These are phyloP conservation scores for Caprella mutica DNA, from an alignment of 2,888 invertebrate genomes.

Conservation along the genomic window DNA sequence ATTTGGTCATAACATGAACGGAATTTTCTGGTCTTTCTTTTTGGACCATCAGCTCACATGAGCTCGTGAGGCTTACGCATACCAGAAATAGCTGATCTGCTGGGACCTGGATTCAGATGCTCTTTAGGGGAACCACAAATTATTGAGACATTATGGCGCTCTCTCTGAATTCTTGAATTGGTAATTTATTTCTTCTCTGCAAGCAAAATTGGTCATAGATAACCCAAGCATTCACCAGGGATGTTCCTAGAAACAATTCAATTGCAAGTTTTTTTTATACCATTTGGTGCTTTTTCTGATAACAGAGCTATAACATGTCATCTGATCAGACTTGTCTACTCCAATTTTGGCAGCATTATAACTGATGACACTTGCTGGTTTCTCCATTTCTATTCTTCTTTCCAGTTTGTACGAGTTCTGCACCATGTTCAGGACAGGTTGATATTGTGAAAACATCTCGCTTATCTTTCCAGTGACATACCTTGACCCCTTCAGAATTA, in stretches of 20 bases:
- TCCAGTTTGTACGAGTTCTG: not conserved
- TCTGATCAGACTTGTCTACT: slow-evolving; percentile 5
- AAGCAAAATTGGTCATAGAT: not conserved
- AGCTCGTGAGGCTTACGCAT: not conserved
- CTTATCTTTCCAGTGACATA: slow-evolving; percentile 12
- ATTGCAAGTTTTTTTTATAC: slow-evolving; percentile 7
- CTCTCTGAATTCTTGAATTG: not conserved
- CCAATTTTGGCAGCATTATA: slow-evolving; percentile 8
- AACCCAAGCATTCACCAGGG: slow-evolving; percentile 6
- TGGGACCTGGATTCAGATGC: slow-evolving; percentile 1
- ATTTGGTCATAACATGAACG: slow-evolving; percentile 1
- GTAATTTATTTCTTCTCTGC: not conserved
- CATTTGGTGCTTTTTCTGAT: slow-evolving; percentile 9
- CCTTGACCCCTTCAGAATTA: not conserved
- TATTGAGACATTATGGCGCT: not conserved
- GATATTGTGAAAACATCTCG: slow-evolving; percentile 6
- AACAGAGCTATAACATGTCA: not conserved
- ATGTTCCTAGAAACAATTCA: slow-evolving; percentile 7
- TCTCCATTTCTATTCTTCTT: not conserved
- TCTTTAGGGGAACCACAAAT: not conserved
- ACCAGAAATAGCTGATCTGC: not conserved
- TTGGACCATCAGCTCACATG: slow-evolving; percentile 1
- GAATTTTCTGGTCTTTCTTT: slow-evolving; percentile 4
- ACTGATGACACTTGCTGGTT: not conserved
- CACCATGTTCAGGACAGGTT: not conserved